These are phyloP conservation scores for Thamnophis elegans DNA, from an alignment of 2,797 vertebrate species.

Conservation along the genomic window DNA sequence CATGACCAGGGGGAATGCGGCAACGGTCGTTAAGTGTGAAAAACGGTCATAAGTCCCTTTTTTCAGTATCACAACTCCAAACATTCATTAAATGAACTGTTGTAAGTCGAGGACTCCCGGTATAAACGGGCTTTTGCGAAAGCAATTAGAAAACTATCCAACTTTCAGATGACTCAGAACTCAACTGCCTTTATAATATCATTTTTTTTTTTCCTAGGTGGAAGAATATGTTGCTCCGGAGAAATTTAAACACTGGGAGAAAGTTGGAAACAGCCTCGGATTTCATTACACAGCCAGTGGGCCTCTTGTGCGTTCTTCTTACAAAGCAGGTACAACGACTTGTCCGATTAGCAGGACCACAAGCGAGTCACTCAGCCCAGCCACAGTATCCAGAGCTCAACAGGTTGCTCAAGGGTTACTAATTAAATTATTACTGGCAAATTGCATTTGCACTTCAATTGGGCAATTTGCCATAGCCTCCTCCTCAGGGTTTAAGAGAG, in stretches of 20 bases:
- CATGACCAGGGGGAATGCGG: too few species aligned
- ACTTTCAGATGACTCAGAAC: background rate
- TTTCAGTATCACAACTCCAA: too few species aligned
- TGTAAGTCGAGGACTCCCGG: background rate
- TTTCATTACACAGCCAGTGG: constrained; percentile 95
- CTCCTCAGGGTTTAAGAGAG: background rate
- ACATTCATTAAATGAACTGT: too few species aligned
- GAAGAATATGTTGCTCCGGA: constrained; percentile 94
- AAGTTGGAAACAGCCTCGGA: constrained; percentile 89
- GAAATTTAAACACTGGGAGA: constrained; percentile 93
- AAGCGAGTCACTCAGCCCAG: background rate
- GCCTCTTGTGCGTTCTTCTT: constrained; percentile 95
- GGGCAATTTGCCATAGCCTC: background rate
- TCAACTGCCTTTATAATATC: background rate
- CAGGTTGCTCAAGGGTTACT: background rate
- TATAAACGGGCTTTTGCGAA: background rate
- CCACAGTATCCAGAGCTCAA: accelerated
- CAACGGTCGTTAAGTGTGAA: too few species aligned
- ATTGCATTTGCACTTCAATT: background rate
- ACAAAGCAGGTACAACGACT: constrained; percentile 90
- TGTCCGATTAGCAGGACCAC: background rate
- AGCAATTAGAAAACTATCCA: background rate
- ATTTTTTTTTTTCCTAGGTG: constrained; percentile 75
- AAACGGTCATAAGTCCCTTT: too few species aligned
- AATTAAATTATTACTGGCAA: background rate